phyloP scores from a whole-genome alignment of 2,797 vertebrate genomes.

The Falco biarmicus region DNA sequence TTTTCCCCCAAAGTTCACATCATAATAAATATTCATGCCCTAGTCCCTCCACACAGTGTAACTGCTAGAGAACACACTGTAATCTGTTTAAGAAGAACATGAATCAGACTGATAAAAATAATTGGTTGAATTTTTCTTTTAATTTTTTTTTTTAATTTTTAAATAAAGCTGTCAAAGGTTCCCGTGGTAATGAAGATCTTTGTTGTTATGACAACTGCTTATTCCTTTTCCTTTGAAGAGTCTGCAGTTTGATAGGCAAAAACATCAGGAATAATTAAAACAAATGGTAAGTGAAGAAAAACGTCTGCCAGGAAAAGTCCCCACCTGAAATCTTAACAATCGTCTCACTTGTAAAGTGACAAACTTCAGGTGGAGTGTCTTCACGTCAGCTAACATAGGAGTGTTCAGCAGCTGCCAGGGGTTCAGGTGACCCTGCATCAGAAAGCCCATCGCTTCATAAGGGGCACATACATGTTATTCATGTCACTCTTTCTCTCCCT shows the following conservation, averaged over 20 bases:
- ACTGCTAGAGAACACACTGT: conserved; percentile 77
- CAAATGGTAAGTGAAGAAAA: conserved; percentile 63
- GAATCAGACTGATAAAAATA: conserved; percentile 83
- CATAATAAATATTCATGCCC: conserved; percentile 78
- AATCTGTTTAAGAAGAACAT: conserved; percentile 82
- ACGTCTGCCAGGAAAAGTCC: conserved; percentile 64
- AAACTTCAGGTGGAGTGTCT: conserved; percentile 48
- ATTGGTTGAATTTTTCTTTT: conserved; percentile 78
- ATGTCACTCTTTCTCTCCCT: background rate
- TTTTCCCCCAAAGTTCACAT: conserved; percentile 52
- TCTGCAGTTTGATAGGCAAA: conserved; percentile 68
- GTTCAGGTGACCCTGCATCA: background rate
- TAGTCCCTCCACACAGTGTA: conserved; percentile 73
- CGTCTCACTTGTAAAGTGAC: conserved; percentile 30
- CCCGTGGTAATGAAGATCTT: conserved; percentile 80
- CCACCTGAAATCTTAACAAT: conserved; percentile 28
- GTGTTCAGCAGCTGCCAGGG: background rate
- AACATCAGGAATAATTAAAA: conserved; percentile 80
- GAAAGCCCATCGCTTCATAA: background rate
- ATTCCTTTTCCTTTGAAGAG: conserved; percentile 76
- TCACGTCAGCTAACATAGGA: background rate
- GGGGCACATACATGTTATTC: background rate
- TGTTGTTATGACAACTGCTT: conserved; percentile 85
- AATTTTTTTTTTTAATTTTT: conserved; percentile 72
- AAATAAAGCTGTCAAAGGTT: conserved; percentile 83